A percentile compares a stretch with the other conserved stretches of the same genome.
phyloP scores from a whole-genome alignment of 2,888 invertebrate genomes.

The Cephalotes varians region DNA sequence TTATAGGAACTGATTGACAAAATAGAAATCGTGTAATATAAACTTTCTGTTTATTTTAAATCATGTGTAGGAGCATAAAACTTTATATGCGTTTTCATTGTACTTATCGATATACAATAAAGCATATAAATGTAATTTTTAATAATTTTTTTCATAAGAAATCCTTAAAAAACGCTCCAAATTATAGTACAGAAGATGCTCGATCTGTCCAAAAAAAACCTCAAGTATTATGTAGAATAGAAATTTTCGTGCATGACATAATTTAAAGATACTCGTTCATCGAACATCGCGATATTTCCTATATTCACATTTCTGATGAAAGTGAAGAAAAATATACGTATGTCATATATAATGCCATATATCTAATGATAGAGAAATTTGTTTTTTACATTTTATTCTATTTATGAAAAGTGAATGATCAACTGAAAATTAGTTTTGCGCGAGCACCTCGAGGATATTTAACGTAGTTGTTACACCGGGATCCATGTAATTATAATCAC shows the following conservation, averaged over 20 bases:
- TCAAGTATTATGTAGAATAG: conserved; percentile 30
- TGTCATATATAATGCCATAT: neutral
- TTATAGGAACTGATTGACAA: conserved; percentile 20
- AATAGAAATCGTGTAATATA: conserved; percentile 57
- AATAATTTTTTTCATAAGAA: neutral
- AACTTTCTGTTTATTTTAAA: conserved; percentile 71
- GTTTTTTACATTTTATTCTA: conserved; percentile 1
- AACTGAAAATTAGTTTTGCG: conserved; percentile 29
- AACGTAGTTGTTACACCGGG: neutral
- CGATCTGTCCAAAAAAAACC: conserved; percentile 27
- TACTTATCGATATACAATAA: conserved; percentile 36
- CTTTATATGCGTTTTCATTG: conserved; percentile 47
- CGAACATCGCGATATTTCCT: neutral
- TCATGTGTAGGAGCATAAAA: conserved; percentile 62
- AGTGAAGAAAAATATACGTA: neutral
- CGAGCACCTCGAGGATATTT: conserved; percentile 8
- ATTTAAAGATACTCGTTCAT: conserved; percentile 5
- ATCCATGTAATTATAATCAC: conserved; percentile 31
- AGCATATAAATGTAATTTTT: conserved; percentile 35
- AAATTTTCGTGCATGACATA: conserved; percentile 7
- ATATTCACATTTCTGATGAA: neutral
- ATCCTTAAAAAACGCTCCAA: conserved; percentile 13
- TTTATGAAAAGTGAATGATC: neutral
- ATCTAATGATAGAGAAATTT: conserved; percentile 1
- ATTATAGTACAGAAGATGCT: conserved; percentile 12